Base-by-base conservation (phyloP, 1,140 invertebrate species). In the Oreohelix idahoensis region DNA sequence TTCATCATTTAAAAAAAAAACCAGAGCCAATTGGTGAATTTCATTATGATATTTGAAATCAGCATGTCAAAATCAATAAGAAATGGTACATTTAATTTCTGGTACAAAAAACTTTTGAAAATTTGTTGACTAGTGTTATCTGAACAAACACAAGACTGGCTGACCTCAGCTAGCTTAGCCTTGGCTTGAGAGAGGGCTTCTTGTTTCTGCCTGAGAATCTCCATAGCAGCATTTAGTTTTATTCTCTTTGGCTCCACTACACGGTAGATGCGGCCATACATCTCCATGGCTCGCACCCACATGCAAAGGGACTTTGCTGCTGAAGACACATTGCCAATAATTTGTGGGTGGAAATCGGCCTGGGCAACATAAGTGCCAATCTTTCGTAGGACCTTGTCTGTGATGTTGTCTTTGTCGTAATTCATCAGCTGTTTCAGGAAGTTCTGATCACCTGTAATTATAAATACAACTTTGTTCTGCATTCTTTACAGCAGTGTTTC, bases 241-340 rank as follows among this genome's bases (percentile, higher is more conserved):
- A 95, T 95, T 88, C 96, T 95, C 90, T 97, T 97, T 0, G 96
- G 96, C 63, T 95, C 96, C 13, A 97, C 96, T 79, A 96, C 95
- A 87, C 96, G 96, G 93, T 95, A 97, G 71, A 97, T 95, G 93
- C 96, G 95, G 10, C 95, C 96, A 90, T 97, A 97, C 88, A 97
- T 95, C 90, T 97, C 96, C 92, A 97, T 97, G 5, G 96, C 96
- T 85, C 96, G 94, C 26, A 97, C 96, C 97, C 96, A 97, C 89
- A 96, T 95, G 89, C 96, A 96, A 32, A 97, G 92, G 23, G 96
- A 97, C 92, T 96, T 96, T 15, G 96, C 96, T 1, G 96, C 96
- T 0, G 94, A 87, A 0, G 96, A 93, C 70, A 92, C 92, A 36
- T 90, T 88, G 17, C 92, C 91, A 58, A 93, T 95, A 91, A 96